Evolutionary conservation across 2,888 invertebrate species (phyloP), one percentile per base, ranked within the genome.

Genomic region (Thecocarcelia acutangulata): DNA sequence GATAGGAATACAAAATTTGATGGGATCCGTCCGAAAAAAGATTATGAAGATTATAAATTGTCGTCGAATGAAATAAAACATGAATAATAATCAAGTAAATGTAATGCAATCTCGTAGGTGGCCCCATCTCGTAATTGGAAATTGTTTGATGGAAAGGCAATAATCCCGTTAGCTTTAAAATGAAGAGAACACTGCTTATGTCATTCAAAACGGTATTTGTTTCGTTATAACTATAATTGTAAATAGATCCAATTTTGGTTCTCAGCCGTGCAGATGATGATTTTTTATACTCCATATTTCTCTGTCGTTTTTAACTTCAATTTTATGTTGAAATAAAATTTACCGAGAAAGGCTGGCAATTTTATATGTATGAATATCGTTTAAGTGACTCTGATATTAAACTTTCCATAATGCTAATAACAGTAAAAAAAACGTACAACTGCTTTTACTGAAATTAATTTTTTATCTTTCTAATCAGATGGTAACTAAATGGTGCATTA

Each of bases 151-250:
- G 89, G 17, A 89, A 85, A 11, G 90, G 90, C 80, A 90, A 61
- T 13, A 90, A 50, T 0, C 90, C 90, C 3, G 84, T 86, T 0
- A 85, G 84, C 76, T 90, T 89, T 0, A 90, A 70, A 33, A 90
- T 86, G 17, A 83, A 84, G 0, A 89, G 33, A 19, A 88, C 85
- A 2, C 84, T 84, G 9, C 83, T 84, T 0, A 90, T 86, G 13
- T 90, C 90, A 24, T 72, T 86, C 58, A 89, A 89, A 68, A 84
- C 64, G n/a, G 44, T 52, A 1, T 86, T 85, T 6, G 86, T 80
- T 28, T 83, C 80, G 8, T 80, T 40, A 8, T 28, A 56, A 3
- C 46, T 56, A 15, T 63, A 9, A 3, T 77, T 82, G 33, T 84
- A 87, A 24, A 85, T 85, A 69, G 85, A 83, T n/a, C 82, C 74